Percentiles rank a stretch among this genome's conserved stretches.
These are phyloP conservation scores for Nestor notabilis DNA, from an alignment of 2,113 vertebrate species.

Conservation along the genomic window DNA sequence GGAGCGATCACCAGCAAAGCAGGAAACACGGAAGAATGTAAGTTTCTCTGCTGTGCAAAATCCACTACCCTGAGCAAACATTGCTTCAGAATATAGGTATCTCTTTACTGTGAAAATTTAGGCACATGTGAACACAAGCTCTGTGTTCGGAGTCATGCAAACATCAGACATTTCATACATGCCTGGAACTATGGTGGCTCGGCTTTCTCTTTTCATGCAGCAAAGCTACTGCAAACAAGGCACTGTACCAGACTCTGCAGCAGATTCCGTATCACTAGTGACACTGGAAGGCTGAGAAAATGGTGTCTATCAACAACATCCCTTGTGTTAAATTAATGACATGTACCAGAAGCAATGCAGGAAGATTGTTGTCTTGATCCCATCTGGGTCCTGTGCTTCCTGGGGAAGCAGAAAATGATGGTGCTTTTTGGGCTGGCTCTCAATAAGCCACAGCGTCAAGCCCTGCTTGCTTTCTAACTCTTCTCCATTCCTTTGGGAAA, in stretches of 20 bases:
- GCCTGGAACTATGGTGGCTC: background rate
- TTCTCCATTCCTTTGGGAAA: background rate
- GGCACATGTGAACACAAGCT: background rate
- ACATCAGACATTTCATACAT: background rate
- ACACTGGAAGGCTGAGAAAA: conserved; percentile 38
- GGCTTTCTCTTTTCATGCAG: background rate
- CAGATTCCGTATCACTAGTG: background rate
- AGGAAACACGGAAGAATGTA: background rate
- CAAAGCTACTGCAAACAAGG: background rate
- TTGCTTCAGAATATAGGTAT: background rate
- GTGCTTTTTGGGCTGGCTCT: background rate
- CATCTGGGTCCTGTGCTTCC: conserved; percentile 12
- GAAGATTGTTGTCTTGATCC: conserved; percentile 10
- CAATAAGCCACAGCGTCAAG: background rate
- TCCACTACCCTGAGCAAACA: background rate
- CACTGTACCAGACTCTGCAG: background rate
- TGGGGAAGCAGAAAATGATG: background rate
- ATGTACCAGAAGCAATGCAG: conserved; percentile 27
- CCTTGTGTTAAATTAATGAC: conserved; percentile 52
- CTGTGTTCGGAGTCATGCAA: background rate
- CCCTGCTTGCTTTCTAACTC: background rate
- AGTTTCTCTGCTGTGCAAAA: background rate
- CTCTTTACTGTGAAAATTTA: background rate
- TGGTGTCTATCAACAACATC: conserved; percentile 35
- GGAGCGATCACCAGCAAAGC: background rate